Percentiles rank a stretch among this genome's conserved stretches.
These are phyloP conservation scores for Brevimyrus niger DNA, from an alignment of 2,113 vertebrate species.

Conservation along the genomic window DNA sequence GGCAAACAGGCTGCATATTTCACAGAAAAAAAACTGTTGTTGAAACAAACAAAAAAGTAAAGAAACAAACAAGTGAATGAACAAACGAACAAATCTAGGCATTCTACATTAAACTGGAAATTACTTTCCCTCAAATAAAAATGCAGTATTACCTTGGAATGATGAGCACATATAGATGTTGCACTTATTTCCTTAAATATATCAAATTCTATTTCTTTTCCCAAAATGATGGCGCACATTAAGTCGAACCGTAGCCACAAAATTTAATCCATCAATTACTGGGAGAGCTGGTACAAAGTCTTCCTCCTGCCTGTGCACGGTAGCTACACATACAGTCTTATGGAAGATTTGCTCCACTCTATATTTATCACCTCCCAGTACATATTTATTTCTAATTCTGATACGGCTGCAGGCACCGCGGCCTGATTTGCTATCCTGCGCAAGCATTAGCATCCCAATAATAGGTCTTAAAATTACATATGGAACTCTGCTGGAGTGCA, in stretches of 20 bases:
- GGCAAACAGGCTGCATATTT: background rate
- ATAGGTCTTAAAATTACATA: constrained; percentile 69
- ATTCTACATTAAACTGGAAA: constrained; percentile 33
- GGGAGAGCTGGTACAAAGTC: constrained; percentile 62
- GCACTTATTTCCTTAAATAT: constrained; percentile 53
- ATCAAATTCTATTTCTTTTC: constrained; percentile 46
- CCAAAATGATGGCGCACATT: constrained; percentile 58
- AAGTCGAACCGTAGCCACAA: constrained; percentile 57
- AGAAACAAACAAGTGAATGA: background rate
- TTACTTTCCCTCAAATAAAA: constrained; percentile 25
- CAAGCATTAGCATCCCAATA: constrained; percentile 63
- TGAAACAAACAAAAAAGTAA: background rate
- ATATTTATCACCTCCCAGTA: constrained; percentile 70
- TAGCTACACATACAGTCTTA: constrained; percentile 50
- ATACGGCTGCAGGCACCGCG: constrained; percentile 64
- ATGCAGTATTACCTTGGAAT: constrained; percentile 35
- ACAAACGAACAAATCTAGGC: constrained; percentile 40
- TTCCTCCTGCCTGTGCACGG: constrained; percentile 58
- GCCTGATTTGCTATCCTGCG: constrained; percentile 65
- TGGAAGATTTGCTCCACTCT: constrained; percentile 63
- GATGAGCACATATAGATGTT: constrained; percentile 40
- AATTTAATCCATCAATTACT: constrained; percentile 74
- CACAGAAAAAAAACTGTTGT: background rate
- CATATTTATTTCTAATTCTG: constrained; percentile 76
- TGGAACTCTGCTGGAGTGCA: constrained; percentile 64